A percentile compares a stretch with the other conserved stretches of the same genome.
Conservation (phyloP, 2,797 vertebrate genomes). For the Tangara arthus region DNA sequence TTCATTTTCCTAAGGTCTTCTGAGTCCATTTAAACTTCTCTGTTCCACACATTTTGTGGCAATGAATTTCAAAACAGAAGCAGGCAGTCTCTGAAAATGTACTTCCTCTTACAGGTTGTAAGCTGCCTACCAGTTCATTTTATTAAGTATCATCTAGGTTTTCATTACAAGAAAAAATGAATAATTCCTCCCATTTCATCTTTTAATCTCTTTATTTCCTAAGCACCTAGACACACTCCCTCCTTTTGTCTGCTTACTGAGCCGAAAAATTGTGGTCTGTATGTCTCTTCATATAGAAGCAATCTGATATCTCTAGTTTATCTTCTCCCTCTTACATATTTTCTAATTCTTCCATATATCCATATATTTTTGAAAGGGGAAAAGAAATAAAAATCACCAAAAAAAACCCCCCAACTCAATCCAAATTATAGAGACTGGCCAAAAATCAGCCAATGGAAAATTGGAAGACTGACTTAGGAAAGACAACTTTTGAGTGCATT, state of each 20-base stretch:
- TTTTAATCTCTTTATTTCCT: background rate
- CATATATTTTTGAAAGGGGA: background rate
- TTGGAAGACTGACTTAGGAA: background rate
- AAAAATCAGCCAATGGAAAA: background rate
- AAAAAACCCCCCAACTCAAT: accelerated
- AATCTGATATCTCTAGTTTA: background rate
- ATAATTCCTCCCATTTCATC: background rate
- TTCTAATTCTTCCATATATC: background rate
- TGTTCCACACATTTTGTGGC: background rate
- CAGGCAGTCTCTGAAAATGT: background rate
- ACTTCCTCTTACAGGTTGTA: background rate
- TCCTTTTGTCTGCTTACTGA: background rate
- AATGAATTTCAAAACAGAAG: slow-evolving; percentile 28
- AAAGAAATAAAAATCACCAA: background rate
- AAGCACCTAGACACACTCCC: background rate
- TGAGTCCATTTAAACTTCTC: slow-evolving; percentile 12
- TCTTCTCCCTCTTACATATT: background rate
- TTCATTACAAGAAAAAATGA: background rate
- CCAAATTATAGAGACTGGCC: background rate
- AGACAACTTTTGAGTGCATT: background rate
- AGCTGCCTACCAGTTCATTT: background rate
- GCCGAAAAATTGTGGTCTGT: background rate
- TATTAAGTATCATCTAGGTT: background rate
- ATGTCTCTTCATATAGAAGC: background rate
- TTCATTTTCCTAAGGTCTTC: slow-evolving; percentile 41